Evolutionary conservation across 2,797 vertebrate species (phyloP).

Genomic region (Darevskia nairensis): DNA sequence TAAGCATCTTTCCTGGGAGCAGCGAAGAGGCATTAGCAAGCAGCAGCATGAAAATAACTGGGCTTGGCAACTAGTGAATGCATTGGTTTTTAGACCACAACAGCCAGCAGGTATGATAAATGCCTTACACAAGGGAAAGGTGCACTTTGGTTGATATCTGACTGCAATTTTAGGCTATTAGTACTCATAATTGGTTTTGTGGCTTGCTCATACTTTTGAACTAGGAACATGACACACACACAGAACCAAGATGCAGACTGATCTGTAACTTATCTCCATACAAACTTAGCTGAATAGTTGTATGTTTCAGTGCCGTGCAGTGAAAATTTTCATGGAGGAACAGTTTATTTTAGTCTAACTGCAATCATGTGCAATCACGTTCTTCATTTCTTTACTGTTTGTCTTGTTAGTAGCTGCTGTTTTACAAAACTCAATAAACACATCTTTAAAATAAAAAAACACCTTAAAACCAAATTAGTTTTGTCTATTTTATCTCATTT

Average conservation of each 20-base stretch:
- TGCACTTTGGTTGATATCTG: neutral
- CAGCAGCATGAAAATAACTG: neutral
- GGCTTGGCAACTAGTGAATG: neutral
- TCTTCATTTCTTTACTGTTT: too few species aligned
- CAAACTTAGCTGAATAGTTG: neutral
- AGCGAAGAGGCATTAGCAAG: neutral
- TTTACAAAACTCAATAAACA: too few species aligned
- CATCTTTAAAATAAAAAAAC: too few species aligned
- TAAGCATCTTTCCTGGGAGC: fast-evolving
- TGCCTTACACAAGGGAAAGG: neutral
- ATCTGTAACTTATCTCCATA: neutral
- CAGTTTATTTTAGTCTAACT: too few species aligned
- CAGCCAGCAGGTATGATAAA: neutral
- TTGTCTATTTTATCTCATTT: too few species aligned
- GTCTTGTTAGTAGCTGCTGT: too few species aligned
- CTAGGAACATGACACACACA: neutral
- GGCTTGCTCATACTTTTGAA: neutral
- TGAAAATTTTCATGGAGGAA: too few species aligned
- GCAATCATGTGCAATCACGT: too few species aligned
- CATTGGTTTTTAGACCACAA: neutral
- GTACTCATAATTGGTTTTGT: constrained; percentile 21
- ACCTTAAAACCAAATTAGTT: too few species aligned
- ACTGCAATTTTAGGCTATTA: neutral
- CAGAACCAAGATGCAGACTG: neutral
- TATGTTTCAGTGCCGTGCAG: too few species aligned